Evolutionary conservation across 2,888 invertebrate species (phyloP), one percentile per base, ranked within the genome.

Genomic region (Drosophila affinis): DNA sequence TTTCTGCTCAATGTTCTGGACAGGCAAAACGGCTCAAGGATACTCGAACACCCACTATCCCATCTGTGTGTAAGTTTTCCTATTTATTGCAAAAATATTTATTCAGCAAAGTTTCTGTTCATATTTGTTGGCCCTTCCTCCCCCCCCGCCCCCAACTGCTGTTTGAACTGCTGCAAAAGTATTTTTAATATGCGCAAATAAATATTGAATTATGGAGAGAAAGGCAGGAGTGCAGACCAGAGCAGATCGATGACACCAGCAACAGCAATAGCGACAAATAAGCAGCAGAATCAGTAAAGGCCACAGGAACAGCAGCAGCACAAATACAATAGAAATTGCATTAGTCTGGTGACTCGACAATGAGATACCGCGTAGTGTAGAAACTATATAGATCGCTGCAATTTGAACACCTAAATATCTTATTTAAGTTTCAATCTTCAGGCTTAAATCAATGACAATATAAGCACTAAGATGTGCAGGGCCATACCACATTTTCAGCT

Each of bases 21-120:
- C 53, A 54, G 47, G 57, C 62, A 71, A 46, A 49, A 49, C 49
- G 14, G 27, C 49, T 51, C 24, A 27, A 51, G 49, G 24, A 51
- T 27, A 7, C 21, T 24, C 24, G n/a, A 14, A 24, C 24, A 39
- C 63, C n/a, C 46, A 53, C 45, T 45, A 34, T 51, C 29, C 34
- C 63, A 45, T 44, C 32, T 68, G 69, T 59, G 69, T 59, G 60
- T 47, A 60, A 46, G 61, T 60, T 54, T 75, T 59, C 54, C 55
- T 69, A 55, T 76, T 77, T 86, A 82, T 81, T 83, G 79, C 70
- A 68, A 81, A 72, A 81, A 83, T 83, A 83, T 83, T 83, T 83
- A 74, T 75, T 73, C 67, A 72, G 77, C 69, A 77, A 77, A 81
- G 74, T 69, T 74, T 63, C 44, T 72, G 49, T 73, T 61, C 64